Conservation (phyloP, 2,113 vertebrate genomes). For the Herpailurus yagouaroundi region DNA sequence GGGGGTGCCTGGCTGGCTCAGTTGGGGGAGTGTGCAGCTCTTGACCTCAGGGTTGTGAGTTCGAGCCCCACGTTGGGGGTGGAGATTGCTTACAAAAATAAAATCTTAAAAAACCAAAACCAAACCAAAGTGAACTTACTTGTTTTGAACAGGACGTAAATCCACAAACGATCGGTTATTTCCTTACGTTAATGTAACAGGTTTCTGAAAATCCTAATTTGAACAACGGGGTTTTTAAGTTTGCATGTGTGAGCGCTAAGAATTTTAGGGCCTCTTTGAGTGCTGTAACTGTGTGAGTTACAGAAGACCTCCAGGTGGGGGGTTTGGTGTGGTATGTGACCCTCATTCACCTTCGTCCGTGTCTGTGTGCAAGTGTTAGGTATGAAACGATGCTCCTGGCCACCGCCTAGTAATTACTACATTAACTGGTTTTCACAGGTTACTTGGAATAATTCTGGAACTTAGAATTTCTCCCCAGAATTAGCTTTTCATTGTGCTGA, state of each 20-base stretch:
- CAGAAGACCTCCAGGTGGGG: not conserved
- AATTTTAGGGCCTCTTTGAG: not conserved
- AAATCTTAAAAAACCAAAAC: too few relatives aligned
- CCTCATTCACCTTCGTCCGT: not conserved
- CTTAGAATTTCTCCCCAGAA: not conserved
- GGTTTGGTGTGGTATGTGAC: not conserved
- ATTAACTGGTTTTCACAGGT: not conserved
- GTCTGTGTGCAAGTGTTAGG: not conserved
- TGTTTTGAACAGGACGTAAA: not conserved
- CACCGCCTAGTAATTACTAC: too few relatives aligned
- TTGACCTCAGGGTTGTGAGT: too few relatives aligned
- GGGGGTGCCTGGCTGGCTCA: too few relatives aligned
- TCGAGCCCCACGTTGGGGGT: too few relatives aligned
- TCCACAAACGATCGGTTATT: accelerated
- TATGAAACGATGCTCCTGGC: not conserved
- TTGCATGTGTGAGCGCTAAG: too few relatives aligned
- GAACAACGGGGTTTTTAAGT: not conserved
- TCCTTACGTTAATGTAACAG: not conserved
- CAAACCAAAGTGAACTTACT: too few relatives aligned
- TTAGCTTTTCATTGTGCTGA: not conserved
- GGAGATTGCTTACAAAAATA: too few relatives aligned
- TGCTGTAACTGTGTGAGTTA: not conserved
- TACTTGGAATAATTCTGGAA: not conserved
- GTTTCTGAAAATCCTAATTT: not conserved
- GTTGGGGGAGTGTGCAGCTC: too few relatives aligned